Evolutionary conservation across 1,140 invertebrate genomes (phyloP).

Genomic region (Bombus soroeensis): DNA sequence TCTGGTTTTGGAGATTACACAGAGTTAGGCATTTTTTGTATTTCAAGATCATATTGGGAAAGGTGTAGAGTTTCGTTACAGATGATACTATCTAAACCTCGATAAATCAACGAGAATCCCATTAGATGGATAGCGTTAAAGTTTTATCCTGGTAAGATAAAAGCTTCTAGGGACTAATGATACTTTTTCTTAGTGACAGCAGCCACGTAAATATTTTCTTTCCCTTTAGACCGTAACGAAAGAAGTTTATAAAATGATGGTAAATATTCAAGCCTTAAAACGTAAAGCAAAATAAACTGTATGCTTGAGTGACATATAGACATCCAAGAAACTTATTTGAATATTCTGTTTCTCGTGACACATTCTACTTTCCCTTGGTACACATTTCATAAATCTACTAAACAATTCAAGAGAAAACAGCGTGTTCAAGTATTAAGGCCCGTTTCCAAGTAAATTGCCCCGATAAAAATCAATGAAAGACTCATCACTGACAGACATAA

Average conservation of each 20-base stretch:
- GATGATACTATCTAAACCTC: no score
- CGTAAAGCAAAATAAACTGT: background rate
- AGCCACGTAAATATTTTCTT: background rate
- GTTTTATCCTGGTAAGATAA: no score
- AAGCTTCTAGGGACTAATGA: no score
- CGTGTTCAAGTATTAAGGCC: background rate
- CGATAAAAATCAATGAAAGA: background rate
- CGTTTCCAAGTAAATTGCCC: background rate
- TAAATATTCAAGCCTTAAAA: background rate
- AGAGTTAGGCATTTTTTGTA: no score
- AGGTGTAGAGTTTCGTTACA: no score
- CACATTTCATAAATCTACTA: background rate
- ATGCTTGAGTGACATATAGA: background rate
- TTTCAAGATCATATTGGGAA: no score
- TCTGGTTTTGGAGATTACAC: no score
- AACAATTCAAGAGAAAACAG: background rate
- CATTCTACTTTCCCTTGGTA: background rate
- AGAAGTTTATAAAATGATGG: no score
- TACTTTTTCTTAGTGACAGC: no score
- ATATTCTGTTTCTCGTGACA: conserved; percentile 4
- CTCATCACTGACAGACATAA: background rate
- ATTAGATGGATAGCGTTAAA: no score
- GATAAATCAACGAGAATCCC: no score
- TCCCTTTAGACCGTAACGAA: no score
- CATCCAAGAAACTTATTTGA: background rate